phyloP scores from a whole-genome alignment of 2,888 invertebrate genomes.

The Gastracanthus pulcherrimus region DNA sequence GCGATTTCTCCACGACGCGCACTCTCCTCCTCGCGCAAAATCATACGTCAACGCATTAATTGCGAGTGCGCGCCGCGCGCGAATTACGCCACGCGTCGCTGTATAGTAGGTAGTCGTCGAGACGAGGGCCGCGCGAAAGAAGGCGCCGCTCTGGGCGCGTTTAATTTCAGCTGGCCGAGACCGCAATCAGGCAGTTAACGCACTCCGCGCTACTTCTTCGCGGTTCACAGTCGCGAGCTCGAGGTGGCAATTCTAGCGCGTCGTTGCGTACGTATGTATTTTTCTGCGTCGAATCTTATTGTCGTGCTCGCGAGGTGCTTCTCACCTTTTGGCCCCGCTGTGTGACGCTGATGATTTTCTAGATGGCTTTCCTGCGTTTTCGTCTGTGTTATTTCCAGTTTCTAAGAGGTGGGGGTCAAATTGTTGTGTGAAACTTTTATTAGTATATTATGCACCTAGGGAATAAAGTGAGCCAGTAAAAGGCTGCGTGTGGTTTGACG shows the following conservation, averaged over 20 bases:
- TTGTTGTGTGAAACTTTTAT: too few species aligned
- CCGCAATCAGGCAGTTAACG: slow-evolving; percentile 60
- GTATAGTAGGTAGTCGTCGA: neutral
- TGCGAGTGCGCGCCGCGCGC: neutral
- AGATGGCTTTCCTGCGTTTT: neutral
- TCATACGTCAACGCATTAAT: neutral
- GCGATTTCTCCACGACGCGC: too few species aligned
- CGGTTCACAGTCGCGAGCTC: slow-evolving; percentile 27
- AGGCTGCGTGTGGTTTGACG: too few species aligned
- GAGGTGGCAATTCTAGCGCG: neutral
- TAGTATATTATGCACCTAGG: too few species aligned
- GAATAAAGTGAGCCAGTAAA: too few species aligned
- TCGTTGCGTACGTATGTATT: neutral
- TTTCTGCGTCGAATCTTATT: slow-evolving; percentile 10
- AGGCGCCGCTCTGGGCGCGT: slow-evolving; percentile 46
- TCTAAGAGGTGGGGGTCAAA: too few species aligned
- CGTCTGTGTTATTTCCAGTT: too few species aligned
- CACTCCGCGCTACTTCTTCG: slow-evolving; percentile 43
- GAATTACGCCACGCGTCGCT: slow-evolving; percentile 4
- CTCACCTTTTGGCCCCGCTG: neutral
- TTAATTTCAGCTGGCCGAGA: slow-evolving; percentile 55
- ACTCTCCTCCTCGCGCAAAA: neutral
- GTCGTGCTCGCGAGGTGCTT: neutral
- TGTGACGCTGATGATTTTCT: neutral
- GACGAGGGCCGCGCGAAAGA: neutral